A percentile compares a stretch with the other conserved stretches of the same genome.
Evolutionary conservation across 92 coral and sea anemone species (phyloP).

Genomic region (Phenganax marumi): DNA sequence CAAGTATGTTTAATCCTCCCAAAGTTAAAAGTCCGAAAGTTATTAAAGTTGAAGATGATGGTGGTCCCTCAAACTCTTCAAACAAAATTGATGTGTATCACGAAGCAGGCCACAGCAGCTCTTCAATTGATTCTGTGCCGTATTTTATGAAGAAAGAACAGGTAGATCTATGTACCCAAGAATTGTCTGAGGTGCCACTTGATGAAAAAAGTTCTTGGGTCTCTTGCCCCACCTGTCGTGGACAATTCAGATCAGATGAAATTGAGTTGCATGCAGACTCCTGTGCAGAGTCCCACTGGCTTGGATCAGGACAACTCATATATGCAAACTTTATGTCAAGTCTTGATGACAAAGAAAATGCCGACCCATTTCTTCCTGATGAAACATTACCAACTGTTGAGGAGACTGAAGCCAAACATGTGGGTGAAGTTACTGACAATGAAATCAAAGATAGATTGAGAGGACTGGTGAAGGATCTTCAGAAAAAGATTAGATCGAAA

Average conservation of each 20-base stretch:
- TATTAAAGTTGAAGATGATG: conserved; percentile 5
- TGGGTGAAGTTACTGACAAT: background rate
- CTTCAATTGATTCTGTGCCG: too few species aligned
- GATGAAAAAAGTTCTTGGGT: background rate
- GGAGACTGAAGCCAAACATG: background rate
- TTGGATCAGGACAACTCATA: background rate
- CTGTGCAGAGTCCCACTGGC: conserved; percentile 14
- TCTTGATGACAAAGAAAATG: background rate
- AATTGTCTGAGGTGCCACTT: too few species aligned
- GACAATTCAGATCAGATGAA: background rate
- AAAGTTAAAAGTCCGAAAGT: background rate
- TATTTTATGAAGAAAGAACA: too few species aligned
- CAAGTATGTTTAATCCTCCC: background rate
- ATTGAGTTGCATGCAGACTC: conserved; percentile 23
- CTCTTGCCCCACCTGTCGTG: conserved; percentile 12
- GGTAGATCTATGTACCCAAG: too few species aligned
- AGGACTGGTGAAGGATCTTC: conserved; percentile 14
- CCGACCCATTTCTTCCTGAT: background rate
- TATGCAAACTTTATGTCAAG: conserved; percentile 7
- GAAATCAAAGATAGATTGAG: conserved; percentile 1
- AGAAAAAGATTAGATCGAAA: background rate
- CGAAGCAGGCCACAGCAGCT: too few species aligned
- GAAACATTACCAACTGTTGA: conserved; percentile 14
- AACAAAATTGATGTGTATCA: too few species aligned
- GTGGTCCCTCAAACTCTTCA: background rate